Percentiles rank a stretch among this genome's conserved stretches.
These are phyloP conservation scores for Loriculus beryllinus DNA, from an alignment of 2,797 vertebrate species.

Conservation along the genomic window DNA sequence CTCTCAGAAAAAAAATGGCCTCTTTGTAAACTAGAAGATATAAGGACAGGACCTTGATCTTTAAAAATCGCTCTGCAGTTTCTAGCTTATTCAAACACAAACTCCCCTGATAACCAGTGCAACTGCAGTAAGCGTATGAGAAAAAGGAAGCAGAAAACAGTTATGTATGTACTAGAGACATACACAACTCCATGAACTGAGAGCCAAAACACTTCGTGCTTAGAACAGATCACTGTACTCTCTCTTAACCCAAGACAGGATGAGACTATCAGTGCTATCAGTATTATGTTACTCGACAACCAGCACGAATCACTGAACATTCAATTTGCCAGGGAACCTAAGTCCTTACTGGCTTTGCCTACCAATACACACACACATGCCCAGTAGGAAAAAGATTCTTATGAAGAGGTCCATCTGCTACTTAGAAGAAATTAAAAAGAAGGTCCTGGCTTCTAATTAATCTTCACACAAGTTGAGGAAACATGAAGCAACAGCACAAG, in stretches of 20 bases:
- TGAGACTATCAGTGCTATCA: not conserved
- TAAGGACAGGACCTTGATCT: not conserved
- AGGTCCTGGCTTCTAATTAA: not conserved
- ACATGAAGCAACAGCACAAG: not conserved
- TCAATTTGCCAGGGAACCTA: not conserved
- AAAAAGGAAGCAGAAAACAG: not conserved
- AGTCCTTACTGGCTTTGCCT: not conserved
- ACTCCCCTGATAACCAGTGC: not conserved
- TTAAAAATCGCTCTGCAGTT: not conserved
- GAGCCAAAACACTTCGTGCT: not conserved
- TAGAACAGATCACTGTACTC: not conserved
- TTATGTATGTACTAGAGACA: not conserved
- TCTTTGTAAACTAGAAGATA: not conserved
- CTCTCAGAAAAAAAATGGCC: not conserved
- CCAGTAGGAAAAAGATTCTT: not conserved
- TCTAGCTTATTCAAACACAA: not conserved
- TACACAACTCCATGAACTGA: not conserved
- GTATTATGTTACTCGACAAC: not conserved
- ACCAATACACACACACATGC: not conserved
- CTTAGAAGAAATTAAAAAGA: not conserved
- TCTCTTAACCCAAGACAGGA: not conserved
- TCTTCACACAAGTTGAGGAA: not conserved
- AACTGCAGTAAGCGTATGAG: not conserved
- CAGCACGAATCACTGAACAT: not conserved
- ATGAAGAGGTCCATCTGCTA: not conserved